A percentile compares a stretch with the other conserved stretches of the same genome.
These are phyloP conservation scores for Apis florea DNA, from an alignment of 1,140 invertebrate genomes.

Conservation along the genomic window DNA sequence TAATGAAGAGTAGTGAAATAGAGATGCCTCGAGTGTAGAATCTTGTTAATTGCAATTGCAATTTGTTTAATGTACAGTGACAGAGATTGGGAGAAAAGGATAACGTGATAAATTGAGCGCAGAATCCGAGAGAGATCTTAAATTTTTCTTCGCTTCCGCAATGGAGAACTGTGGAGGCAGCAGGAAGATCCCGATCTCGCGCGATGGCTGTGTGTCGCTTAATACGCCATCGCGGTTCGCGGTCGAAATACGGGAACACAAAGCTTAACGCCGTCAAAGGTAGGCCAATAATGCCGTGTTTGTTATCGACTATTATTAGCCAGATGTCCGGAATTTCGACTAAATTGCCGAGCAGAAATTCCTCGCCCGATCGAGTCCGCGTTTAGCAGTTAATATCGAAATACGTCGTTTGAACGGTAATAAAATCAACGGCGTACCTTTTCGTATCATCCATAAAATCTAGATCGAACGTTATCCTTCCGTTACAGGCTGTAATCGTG, in stretches of 20 bases:
- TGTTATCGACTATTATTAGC: slow-evolving; percentile 48
- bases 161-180: neutral
- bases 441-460: neutral
- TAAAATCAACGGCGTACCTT: slow-evolving; percentile 32
- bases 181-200: no score
- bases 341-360: slow-evolving; percentile 46
- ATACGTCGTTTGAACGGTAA: slow-evolving; percentile 23
- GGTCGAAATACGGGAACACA: slow-evolving; percentile 36
- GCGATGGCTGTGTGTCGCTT: neutral
- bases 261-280: slow-evolving; percentile 45
- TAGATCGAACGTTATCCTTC: slow-evolving; percentile 20
- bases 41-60: no score
- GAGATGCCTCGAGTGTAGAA: no score
- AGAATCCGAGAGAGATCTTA: no score
- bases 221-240: slow-evolving; percentile 14
- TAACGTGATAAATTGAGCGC: no score
- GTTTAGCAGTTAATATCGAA: slow-evolving; percentile 46
- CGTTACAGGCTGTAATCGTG: slow-evolving; percentile 10
- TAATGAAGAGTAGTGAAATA: no score
- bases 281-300: slow-evolving; percentile 45
- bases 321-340: slow-evolving; percentile 47
- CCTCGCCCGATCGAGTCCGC: slow-evolving; percentile 9
- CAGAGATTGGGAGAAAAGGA: no score
- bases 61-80: no score
- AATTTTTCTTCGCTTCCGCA: no score